Evolutionary conservation across 2,888 invertebrate species (phyloP).

Genomic region (Abrostola tripartita): DNA sequence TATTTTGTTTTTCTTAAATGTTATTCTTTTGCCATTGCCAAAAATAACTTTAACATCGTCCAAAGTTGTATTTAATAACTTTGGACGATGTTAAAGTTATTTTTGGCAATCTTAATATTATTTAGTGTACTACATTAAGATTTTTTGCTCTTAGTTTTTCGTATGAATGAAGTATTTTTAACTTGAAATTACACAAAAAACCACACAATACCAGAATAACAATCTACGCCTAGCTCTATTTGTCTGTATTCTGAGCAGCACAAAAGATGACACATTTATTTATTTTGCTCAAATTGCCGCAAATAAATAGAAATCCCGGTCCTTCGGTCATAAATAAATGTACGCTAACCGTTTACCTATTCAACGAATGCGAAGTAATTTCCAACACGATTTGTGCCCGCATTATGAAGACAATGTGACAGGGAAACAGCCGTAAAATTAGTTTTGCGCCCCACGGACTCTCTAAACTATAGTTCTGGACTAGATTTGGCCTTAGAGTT

Average conservation of each 20-base stretch:
- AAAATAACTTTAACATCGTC: no score
- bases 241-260: conserved; percentile 11
- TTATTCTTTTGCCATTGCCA: no score
- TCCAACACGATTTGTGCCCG: conserved; percentile 46
- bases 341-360: conserved; percentile 36
- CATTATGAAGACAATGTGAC: conserved; percentile 55
- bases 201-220: neutral
- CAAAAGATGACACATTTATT: conserved; percentile 29
- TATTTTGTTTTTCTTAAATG: no score
- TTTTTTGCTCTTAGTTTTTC: neutral
- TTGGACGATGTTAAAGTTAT: no score
- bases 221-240: neutral
- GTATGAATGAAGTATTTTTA: neutral
- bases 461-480: conserved; percentile 47
- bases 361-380: conserved; percentile 47
- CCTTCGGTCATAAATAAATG: conserved; percentile 40
- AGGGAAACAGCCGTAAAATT: conserved; percentile 49
- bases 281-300: conserved; percentile 29
- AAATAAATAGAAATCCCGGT: conserved; percentile 39
- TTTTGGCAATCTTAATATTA: no score
- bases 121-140: no score
- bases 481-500: conserved; percentile 38
- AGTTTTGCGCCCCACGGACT: conserved; percentile 47
- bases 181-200: neutral
- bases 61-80: no score